These are phyloP conservation scores for Leptothorax acervorum DNA, from an alignment of 2,888 invertebrate species.

Conservation along the genomic window DNA sequence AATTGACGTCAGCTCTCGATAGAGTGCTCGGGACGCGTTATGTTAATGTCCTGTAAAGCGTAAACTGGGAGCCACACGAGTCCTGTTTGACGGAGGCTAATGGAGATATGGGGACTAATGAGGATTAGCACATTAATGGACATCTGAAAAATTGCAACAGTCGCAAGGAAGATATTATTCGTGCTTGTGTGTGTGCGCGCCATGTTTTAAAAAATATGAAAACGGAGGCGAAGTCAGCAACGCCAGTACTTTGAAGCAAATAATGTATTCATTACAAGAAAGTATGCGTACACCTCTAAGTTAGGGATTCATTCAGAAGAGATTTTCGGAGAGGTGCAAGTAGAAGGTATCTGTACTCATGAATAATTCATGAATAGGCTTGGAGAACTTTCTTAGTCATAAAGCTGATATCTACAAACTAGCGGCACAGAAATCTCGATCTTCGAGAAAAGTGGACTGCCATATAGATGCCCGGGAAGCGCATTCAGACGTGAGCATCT, in stretches of 20 bases:
- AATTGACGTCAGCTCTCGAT: constrained; percentile 48
- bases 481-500: not conserved
- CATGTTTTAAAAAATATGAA: not conserved
- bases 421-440: not conserved
- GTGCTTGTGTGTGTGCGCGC: too few relatives aligned
- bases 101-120: constrained; percentile 34
- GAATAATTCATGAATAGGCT: constrained; percentile 4
- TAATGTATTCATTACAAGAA: not conserved
- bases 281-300: not conserved
- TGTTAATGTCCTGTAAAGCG: constrained; percentile 43
- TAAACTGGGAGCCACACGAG: constrained; percentile 23
- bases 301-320: not conserved
- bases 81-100: constrained; percentile 24
- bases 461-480: not conserved
- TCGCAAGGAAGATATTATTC: not conserved
- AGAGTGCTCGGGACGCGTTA: constrained; percentile 39
- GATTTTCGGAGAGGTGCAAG: not conserved
- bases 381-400: not conserved
- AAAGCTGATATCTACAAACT: not conserved
- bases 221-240: not conserved
- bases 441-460: not conserved
- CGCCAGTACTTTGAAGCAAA: not conserved
- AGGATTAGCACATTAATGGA: constrained; percentile 40
- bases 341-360: not conserved
- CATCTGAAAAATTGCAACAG: constrained; percentile 22